Conservation (phyloP, 2,888 invertebrate genomes). For the Tenthredo notha region DNA sequence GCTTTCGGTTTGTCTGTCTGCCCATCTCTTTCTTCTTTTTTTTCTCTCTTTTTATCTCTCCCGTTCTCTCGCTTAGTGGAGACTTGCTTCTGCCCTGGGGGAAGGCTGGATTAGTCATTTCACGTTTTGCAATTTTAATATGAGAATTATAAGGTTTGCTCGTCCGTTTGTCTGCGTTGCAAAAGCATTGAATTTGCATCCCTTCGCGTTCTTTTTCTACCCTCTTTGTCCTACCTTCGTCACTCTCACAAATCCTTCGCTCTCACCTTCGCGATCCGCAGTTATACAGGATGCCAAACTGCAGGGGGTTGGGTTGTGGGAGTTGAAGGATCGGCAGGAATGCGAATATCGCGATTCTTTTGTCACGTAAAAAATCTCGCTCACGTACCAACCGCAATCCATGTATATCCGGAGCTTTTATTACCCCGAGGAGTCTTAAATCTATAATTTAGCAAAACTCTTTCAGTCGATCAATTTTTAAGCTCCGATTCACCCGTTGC, state of each 20-base stretch:
- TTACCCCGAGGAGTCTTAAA: constrained; percentile 6
- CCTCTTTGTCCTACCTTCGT: constrained; percentile 42
- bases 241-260: constrained; percentile 49
- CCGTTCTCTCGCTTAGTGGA: constrained; percentile 19
- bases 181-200: constrained; percentile 53
- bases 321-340: constrained; percentile 26
- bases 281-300: constrained; percentile 14
- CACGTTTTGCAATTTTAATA: constrained; percentile 73
- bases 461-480: constrained; percentile 7
- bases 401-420: not conserved
- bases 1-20: not conserved
- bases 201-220: constrained; percentile 51
- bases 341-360: constrained; percentile 47
- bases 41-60: not conserved
- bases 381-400: not conserved
- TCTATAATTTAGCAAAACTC: constrained; percentile 32
- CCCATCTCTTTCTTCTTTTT: not conserved
- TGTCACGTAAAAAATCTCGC: constrained; percentile 26
- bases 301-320: not conserved
- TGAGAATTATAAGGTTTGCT: constrained; percentile 66
- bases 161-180: constrained; percentile 51
- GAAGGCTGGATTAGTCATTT: constrained; percentile 55
- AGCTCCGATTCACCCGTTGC: not conserved
- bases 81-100: constrained; percentile 22
- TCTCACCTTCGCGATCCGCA: constrained; percentile 14